Conservation (phyloP, 23 tunicate species). For the Halocynthia aurantium region DNA sequence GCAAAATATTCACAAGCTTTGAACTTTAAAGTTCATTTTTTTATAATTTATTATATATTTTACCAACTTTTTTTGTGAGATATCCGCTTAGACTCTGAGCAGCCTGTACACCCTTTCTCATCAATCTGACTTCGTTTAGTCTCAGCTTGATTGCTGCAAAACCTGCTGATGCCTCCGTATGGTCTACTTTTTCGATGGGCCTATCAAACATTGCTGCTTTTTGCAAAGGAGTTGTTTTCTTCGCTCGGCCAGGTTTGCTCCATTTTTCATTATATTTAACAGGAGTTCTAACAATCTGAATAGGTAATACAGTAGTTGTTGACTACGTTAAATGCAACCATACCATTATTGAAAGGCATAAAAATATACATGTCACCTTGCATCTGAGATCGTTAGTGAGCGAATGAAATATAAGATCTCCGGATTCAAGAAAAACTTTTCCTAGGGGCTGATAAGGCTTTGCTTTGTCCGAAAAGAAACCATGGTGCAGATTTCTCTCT, state of each 20-base stretch:
- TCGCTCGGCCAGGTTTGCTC: constrained; percentile 2
- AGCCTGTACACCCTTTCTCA: constrained; percentile 44
- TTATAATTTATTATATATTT: neutral
- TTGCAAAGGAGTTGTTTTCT: constrained; percentile 25
- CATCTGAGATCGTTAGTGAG: constrained; percentile 31
- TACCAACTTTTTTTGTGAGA: constrained; percentile 24
- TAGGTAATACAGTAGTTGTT: neutral
- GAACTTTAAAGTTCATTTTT: neutral
- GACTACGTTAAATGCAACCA: neutral
- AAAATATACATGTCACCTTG: constrained; percentile 21
- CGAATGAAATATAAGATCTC: constrained; percentile 50
- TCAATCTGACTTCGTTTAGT: constrained; percentile 43
- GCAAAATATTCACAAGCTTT: neutral
- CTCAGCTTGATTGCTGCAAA: constrained; percentile 40
- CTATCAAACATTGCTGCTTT: neutral
- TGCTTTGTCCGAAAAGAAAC: constrained; percentile 68
- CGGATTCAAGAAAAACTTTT: constrained; percentile 51
- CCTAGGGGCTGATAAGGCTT: constrained; percentile 73
- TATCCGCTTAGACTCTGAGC: constrained; percentile 48
- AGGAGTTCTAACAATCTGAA: constrained; percentile 7
- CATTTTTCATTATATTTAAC: constrained; percentile 10
- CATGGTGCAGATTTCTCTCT: constrained; percentile 43
- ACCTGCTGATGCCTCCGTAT: constrained; percentile 43
- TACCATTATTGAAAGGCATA: neutral
- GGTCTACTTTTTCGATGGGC: constrained; percentile 3